A percentile compares a stretch with the other conserved stretches of the same genome.
These are phyloP conservation scores for Ligdia adustata DNA, from an alignment of 2,888 invertebrate species.

Conservation along the genomic window DNA sequence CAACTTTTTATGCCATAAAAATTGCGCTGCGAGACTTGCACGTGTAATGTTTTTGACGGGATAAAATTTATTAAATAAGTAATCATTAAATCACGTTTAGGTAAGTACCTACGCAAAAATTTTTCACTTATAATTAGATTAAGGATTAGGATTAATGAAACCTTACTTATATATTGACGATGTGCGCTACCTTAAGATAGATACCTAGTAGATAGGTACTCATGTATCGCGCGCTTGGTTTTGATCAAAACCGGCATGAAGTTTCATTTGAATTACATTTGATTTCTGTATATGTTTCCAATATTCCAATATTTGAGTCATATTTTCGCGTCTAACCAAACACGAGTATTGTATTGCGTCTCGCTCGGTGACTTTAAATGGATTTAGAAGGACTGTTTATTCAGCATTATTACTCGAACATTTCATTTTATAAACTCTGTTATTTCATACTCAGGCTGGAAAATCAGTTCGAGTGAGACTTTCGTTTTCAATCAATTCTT, in stretches of 20 bases:
- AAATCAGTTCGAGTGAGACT: neutral
- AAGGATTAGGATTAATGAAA: no score
- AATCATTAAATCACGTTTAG: no score
- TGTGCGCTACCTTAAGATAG: no score
- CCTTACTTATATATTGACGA: no score
- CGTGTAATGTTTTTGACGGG: no score
- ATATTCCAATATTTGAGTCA: conserved; percentile 7
- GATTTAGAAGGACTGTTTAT: neutral
- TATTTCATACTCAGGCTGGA: neutral
- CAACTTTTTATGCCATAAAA: no score
- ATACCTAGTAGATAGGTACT: no score
- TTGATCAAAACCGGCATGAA: conserved; percentile 7
- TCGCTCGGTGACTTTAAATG: conserved; percentile 8
- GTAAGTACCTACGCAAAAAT: no score
- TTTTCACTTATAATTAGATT: no score
- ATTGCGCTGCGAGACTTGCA: no score
- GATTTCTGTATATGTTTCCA: conserved; percentile 2
- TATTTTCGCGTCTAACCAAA: conserved; percentile 11
- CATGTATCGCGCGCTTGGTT: no score
- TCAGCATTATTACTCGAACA: conserved; percentile 1
- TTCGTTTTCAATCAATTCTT: neutral
- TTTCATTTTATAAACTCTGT: conserved; percentile 6
- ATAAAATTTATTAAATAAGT: no score
- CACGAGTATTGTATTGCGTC: conserved; percentile 9
- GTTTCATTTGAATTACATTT: conserved; percentile 12